These are phyloP conservation scores for Apostichopus leukothele DNA, from an alignment of 53 echinoderm and acorn worm species.

Conservation along the genomic window DNA sequence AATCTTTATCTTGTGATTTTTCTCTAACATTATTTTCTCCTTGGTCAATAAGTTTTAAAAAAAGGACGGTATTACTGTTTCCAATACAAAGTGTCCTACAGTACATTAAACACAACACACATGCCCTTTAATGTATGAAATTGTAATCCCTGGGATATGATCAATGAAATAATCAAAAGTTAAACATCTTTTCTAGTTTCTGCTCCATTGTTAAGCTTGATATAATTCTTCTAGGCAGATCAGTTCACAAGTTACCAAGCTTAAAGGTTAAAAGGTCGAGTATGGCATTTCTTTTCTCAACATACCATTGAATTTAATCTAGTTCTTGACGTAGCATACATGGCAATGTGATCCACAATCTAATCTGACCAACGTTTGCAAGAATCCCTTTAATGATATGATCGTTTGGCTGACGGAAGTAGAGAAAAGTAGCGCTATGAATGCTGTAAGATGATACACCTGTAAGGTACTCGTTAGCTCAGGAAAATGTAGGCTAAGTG, in stretches of 20 bases:
- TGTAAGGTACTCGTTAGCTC: neutral
- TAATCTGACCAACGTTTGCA: neutral
- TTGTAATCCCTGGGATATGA: neutral
- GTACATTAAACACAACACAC: neutral
- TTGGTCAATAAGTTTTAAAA: too few relatives aligned
- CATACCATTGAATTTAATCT: too few relatives aligned
- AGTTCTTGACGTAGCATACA: too few relatives aligned
- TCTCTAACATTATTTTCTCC: too few relatives aligned
- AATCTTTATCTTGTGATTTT: too few relatives aligned
- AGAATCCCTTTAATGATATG: neutral
- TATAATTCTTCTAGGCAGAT: neutral
- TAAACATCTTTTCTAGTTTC: neutral
- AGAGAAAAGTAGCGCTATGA: neutral
- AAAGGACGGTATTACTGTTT: too few relatives aligned
- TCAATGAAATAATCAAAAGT: too few relatives aligned
- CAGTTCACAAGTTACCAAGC: neutral
- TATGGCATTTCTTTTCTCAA: too few relatives aligned
- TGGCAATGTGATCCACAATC: neutral
- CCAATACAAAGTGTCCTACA: too few relatives aligned
- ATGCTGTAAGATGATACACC: neutral
- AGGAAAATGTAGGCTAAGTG: slow-evolving; percentile 32
- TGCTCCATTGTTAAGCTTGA: neutral
- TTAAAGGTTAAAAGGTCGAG: neutral
- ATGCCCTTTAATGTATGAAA: neutral
- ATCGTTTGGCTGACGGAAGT: neutral